These are phyloP conservation scores for Drosophila multiciliata DNA, from an alignment of 2,888 invertebrate species.

Conservation along the genomic window DNA sequence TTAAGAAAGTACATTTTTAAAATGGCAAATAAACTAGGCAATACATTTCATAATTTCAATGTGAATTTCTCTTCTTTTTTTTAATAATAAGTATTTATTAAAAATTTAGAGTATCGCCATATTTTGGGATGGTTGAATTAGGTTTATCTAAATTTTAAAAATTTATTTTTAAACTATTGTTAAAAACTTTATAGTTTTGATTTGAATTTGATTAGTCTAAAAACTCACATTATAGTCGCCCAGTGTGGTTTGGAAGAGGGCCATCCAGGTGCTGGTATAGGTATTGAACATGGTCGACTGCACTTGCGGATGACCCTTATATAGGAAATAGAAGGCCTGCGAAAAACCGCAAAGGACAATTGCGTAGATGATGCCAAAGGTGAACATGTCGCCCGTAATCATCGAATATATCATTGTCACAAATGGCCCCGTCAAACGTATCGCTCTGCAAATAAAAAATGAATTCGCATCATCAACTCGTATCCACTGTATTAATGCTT, in stretches of 20 bases:
- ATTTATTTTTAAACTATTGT: no score
- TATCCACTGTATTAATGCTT: constrained; percentile 68
- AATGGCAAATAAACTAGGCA: no score
- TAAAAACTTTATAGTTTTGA: no score
- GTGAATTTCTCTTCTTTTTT: no score
- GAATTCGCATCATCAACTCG: background rate
- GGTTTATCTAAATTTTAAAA: no score
- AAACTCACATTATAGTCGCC: constrained; percentile 97
- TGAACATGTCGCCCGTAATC: constrained; percentile 99
- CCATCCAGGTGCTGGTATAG: constrained; percentile 98
- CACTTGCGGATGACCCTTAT: constrained; percentile 94
- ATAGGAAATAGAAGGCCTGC: constrained; percentile 97
- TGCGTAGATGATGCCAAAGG: constrained; percentile 98
- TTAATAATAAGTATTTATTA: no score
- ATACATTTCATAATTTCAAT: no score
- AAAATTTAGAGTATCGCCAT: no score
- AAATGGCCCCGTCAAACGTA: constrained; percentile 98
- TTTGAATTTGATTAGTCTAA: background rate
- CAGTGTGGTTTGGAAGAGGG: constrained; percentile 97
- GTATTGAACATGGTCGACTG: constrained; percentile 92
- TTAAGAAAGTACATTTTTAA: no score
- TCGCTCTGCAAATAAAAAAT: constrained; percentile 88
- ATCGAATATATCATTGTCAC: constrained; percentile 99
- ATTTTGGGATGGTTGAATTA: no score
- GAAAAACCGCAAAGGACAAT: constrained; percentile 98